phyloP scores from a whole-genome alignment of 2,797 vertebrate genomes.

The Moxostoma hubbsi region DNA sequence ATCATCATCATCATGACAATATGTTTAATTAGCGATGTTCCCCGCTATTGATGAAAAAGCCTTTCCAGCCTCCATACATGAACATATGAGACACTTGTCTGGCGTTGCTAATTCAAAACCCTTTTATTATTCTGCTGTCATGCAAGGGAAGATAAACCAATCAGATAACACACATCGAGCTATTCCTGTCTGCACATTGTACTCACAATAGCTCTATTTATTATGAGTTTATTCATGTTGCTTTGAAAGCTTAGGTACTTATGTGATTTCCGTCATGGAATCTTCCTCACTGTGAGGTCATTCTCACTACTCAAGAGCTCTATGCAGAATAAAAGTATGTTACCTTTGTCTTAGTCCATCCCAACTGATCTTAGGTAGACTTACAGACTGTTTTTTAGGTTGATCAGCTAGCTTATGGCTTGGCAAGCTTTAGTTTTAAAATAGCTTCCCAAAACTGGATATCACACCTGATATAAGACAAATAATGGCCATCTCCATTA shows the following conservation, averaged over 20 bases:
- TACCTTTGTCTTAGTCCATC: neutral
- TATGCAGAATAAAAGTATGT: neutral
- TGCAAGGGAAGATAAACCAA: constrained; percentile 35
- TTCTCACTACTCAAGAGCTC: too few relatives aligned
- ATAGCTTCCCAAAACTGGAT: neutral
- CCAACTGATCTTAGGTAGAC: too few relatives aligned
- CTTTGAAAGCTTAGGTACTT: constrained; percentile 22
- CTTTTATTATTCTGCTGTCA: constrained; percentile 53
- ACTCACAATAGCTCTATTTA: constrained; percentile 52
- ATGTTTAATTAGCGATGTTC: constrained; percentile 56
- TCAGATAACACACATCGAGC: constrained; percentile 46
- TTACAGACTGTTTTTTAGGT: too few relatives aligned
- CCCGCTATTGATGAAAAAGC: constrained; percentile 44
- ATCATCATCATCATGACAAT: constrained; percentile 58
- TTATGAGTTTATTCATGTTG: constrained; percentile 50
- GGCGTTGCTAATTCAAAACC: constrained; percentile 50
- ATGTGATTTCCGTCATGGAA: constrained; percentile 24
- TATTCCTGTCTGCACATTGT: constrained; percentile 33
- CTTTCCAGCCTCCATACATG: constrained; percentile 39
- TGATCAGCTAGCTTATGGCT: too few relatives aligned
- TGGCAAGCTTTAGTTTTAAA: neutral
- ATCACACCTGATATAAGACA: constrained; percentile 29
- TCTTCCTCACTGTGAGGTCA: neutral
- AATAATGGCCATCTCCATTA: constrained; percentile 33
- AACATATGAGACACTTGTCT: constrained; percentile 40